Evolutionary conservation across 2,888 invertebrate genomes (phyloP).

Genomic region (Conus canariensis): DNA sequence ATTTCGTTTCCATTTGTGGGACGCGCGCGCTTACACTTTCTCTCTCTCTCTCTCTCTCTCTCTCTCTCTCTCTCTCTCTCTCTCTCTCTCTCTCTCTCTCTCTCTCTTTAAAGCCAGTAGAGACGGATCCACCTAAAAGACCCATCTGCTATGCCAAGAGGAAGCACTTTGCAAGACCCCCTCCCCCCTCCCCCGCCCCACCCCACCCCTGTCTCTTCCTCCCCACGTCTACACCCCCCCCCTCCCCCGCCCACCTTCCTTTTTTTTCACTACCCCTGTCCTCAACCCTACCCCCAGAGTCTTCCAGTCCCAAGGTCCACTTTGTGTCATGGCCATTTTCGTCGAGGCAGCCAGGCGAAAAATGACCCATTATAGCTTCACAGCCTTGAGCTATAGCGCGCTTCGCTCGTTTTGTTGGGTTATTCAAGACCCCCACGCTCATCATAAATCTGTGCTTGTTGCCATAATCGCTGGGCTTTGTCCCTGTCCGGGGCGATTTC

Average conservation of each 20-base stretch:
- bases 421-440: not conserved
- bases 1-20: too few relatives aligned
- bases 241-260: not conserved
- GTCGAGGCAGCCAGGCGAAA: not conserved
- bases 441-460: slow-evolving; percentile 5
- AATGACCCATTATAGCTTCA: slow-evolving; percentile 4
- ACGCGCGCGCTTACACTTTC: too few relatives aligned
- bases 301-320: not conserved
- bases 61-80: too few relatives aligned
- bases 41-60: too few relatives aligned
- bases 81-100: not conserved
- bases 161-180: too few relatives aligned
- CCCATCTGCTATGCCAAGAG: too few relatives aligned
- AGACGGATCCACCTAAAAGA: too few relatives aligned
- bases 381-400: not conserved
- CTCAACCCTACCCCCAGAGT: too few relatives aligned
- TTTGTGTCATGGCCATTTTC: not conserved
- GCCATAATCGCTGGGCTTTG: not conserved
- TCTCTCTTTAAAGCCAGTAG: not conserved
- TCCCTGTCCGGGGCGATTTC: not conserved
- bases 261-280: not conserved
- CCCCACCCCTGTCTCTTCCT: not conserved
- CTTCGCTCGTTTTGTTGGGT: not conserved
- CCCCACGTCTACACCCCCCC: not conserved
- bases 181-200: not conserved